A percentile compares a stretch with the other conserved stretches of the same genome.
Conservation (phyloP, 1,140 invertebrate genomes). For the Drosophila pallidifrons region DNA sequence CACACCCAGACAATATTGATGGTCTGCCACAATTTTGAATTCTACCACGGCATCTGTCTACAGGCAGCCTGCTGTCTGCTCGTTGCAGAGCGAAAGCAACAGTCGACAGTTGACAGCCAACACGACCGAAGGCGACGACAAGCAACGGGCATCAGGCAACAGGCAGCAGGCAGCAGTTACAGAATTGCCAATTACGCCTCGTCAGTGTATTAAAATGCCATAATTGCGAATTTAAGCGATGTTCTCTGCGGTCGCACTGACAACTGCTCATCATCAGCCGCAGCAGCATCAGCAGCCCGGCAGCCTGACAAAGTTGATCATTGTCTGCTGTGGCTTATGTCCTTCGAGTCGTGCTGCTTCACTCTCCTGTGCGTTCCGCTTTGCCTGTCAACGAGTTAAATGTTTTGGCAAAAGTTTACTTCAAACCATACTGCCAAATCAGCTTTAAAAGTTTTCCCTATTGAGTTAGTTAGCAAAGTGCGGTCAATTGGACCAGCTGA, state of each 20-base stretch:
- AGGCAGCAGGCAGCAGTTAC: constrained; percentile 13
- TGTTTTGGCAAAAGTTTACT: constrained; percentile 45
- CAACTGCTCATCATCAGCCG: constrained; percentile 49
- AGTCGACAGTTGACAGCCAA: not conserved
- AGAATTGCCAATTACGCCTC: constrained; percentile 69
- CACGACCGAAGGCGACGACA: not conserved
- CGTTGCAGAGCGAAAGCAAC: not conserved
- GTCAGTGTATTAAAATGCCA: constrained; percentile 76
- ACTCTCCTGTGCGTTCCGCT: no score
- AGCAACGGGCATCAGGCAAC: constrained; percentile 11
- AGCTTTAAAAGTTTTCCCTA: constrained; percentile 52
- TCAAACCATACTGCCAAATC: constrained; percentile 29
- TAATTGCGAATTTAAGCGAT: constrained; percentile 74
- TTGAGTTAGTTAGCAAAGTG: constrained; percentile 26
- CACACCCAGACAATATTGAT: constrained; percentile 66
- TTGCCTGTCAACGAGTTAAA: constrained; percentile 41
- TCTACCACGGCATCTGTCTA: constrained; percentile 11
- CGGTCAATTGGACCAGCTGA: constrained; percentile 42
- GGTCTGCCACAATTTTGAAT: constrained; percentile 57
- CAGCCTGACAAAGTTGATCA: constrained; percentile 47
- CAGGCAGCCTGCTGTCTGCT: not conserved
- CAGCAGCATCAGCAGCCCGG: not conserved
- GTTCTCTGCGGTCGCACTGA: constrained; percentile 39
- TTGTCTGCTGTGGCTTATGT: constrained; percentile 32
- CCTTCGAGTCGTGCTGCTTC: not conserved